Evolutionary conservation across 2,797 vertebrate species (phyloP).

Genomic region (Dromococcyx pavoninus): DNA sequence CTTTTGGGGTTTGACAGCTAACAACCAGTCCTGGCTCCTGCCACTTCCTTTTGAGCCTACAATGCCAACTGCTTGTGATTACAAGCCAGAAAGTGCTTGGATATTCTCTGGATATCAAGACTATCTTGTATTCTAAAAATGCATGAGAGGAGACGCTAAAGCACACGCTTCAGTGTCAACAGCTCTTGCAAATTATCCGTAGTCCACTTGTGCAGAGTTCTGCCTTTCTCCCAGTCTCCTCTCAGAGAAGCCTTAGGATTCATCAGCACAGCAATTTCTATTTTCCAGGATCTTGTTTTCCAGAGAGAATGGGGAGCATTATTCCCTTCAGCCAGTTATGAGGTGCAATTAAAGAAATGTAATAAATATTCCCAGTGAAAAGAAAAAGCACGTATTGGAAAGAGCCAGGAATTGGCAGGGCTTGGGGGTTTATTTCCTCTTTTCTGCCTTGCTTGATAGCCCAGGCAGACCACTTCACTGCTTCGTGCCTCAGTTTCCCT

Average conservation of each 20-base stretch:
- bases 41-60: constrained; percentile 16
- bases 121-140: neutral
- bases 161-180: neutral
- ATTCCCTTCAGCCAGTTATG: neutral
- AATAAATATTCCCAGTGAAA: no score
- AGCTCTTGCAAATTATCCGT: neutral
- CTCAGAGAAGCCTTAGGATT: neutral
- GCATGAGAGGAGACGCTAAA: neutral
- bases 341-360: neutral
- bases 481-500: neutral
- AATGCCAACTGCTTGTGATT: neutral
- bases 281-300: neutral
- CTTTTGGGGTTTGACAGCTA: neutral
- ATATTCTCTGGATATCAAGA: neutral
- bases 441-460: neutral
- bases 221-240: neutral
- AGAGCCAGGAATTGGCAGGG: neutral
- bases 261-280: neutral
- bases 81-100: neutral
- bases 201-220: neutral
- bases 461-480: neutral
- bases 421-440: neutral
- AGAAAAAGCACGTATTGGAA: neutral
- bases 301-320: neutral
- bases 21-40: constrained; percentile 29